Conservation (phyloP, 1,140 invertebrate genomes). For the Hesperophylax magnus region DNA sequence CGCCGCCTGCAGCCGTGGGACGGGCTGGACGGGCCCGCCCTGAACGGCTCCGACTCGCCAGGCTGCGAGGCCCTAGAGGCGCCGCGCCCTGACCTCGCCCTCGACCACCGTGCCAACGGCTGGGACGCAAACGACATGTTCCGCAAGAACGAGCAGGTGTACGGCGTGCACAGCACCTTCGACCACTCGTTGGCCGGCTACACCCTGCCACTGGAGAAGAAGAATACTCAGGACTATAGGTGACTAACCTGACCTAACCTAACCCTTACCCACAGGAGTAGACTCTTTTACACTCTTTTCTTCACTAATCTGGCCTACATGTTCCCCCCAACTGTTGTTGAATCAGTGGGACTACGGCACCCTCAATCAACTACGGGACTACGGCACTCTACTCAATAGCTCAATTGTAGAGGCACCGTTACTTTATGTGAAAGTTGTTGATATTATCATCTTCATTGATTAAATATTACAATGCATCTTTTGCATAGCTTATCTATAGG, state of each 20-base stretch:
- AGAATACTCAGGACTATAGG: conserved; percentile 89
- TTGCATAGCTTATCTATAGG: no score
- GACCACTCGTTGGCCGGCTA: conserved; percentile 89
- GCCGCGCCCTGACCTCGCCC: conserved; percentile 73
- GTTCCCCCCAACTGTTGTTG: no score
- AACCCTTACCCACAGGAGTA: no score
- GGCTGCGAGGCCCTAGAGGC: conserved; percentile 71
- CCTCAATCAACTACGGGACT: no score
- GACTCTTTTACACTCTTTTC: no score
- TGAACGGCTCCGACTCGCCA: conserved; percentile 64
- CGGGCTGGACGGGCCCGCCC: conserved; percentile 71
- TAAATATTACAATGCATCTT: no score
- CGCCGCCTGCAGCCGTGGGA: conserved; percentile 93
- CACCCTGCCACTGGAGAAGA: conserved; percentile 87
- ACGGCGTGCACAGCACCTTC: conserved; percentile 91
- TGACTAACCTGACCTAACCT: conserved; percentile 61
- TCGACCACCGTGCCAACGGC: conserved; percentile 85
- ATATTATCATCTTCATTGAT: no score
- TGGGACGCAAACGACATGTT: conserved; percentile 98
- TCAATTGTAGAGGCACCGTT: no score
- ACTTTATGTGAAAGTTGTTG: no score
- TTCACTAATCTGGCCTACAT: no score
- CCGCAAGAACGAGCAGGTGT: conserved; percentile 89
- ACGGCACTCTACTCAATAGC: no score
- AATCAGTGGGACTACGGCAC: no score